phyloP scores from a whole-genome alignment of 2,113 vertebrate species.

The Apeltes quadracus region DNA sequence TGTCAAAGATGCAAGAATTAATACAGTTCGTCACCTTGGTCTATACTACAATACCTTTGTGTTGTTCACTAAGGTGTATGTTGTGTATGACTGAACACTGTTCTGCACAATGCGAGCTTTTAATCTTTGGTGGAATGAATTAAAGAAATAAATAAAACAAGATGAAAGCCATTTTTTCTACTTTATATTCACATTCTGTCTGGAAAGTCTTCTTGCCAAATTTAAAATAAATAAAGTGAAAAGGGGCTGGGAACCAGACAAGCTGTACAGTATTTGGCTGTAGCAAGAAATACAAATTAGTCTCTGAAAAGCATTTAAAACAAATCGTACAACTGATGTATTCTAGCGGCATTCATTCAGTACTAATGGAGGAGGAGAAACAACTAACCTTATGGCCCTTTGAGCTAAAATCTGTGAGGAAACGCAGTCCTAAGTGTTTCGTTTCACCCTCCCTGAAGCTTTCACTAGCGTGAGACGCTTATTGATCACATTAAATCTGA shows the following conservation, averaged over 20 bases:
- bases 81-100: neutral
- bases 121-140: neutral
- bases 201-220: neutral
- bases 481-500: conserved; percentile 29
- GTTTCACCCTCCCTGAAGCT: conserved; percentile 7
- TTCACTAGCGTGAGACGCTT: conserved; percentile 29
- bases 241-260: neutral
- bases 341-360: conserved; percentile 25
- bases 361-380: conserved; percentile 37
- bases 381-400: conserved; percentile 37
- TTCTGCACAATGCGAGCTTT: neutral
- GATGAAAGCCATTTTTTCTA: too few species aligned
- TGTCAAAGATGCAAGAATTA: neutral
- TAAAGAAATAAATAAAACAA: too few species aligned
- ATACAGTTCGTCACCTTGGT: neutral
- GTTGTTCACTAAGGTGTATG: neutral
- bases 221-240: neutral
- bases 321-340: conserved; percentile 3
- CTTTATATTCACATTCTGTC: neutral
- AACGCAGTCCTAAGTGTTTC: conserved; percentile 28
- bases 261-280: neutral
- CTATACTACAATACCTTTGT: neutral
- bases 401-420: conserved; percentile 42
- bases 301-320: neutral
- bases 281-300: neutral